Evolutionary conservation across 2,797 vertebrate genomes (phyloP).

Genomic region (Epinephelus awoara): DNA sequence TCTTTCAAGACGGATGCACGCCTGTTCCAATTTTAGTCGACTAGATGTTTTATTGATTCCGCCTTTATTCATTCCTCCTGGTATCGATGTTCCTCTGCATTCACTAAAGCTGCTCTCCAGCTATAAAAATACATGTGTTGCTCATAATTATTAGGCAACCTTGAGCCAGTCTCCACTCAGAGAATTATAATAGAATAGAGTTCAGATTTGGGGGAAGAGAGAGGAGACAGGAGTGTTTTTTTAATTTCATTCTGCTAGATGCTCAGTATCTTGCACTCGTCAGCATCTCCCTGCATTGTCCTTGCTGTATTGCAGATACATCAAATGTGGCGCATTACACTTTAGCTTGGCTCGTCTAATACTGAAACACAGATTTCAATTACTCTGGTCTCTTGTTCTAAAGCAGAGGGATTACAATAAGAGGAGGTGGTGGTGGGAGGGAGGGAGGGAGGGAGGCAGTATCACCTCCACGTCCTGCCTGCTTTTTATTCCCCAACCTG

Average conservation of each 20-base stretch:
- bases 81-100: conserved; percentile 69
- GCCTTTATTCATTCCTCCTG: conserved; percentile 77
- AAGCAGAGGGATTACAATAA: conserved; percentile 60
- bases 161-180: conserved; percentile 50
- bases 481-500: conserved; percentile 40
- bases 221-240: conserved; percentile 18
- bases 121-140: conserved; percentile 67
- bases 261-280: conserved; percentile 59
- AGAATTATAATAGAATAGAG: conserved; percentile 42
- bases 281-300: conserved; percentile 68
- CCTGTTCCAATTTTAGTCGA: conserved; percentile 79
- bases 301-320: conserved; percentile 73
- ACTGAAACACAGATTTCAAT: conserved; percentile 66
- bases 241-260: conserved; percentile 44
- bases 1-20: conserved; percentile 70
- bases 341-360: conserved; percentile 51
- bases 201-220: conserved; percentile 13
- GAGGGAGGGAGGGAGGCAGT: conserved; percentile 14
- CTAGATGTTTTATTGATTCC: conserved; percentile 82
- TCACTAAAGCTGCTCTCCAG: conserved; percentile 65
- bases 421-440: conserved; percentile 8
- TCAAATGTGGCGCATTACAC: conserved; percentile 65
- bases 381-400: conserved; percentile 50
- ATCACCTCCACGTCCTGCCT: conserved; percentile 35
- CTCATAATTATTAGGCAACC: conserved; percentile 65